A percentile compares a stretch with the other conserved stretches of the same genome.
Evolutionary conservation across 2,113 vertebrate genomes (phyloP).

Genomic region (Cyprinodon tularosa): DNA sequence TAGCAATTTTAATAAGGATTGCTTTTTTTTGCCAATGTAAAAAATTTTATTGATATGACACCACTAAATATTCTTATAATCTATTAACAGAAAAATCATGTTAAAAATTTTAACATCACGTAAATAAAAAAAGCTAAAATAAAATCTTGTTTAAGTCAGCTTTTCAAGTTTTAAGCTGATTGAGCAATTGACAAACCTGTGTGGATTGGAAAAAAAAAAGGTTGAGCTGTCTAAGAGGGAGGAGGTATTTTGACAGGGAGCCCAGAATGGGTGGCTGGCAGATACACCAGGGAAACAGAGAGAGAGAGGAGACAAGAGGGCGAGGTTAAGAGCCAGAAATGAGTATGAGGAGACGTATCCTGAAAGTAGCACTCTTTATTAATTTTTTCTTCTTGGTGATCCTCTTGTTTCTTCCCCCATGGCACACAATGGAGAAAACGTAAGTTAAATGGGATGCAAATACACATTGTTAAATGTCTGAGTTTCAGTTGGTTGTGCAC

Average conservation of each 20-base stretch:
- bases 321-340: neutral
- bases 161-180: neutral
- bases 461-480: neutral
- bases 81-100: no score
- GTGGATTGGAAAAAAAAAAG: neutral
- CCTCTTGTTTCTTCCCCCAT: neutral
- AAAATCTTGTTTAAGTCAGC: neutral
- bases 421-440: neutral
- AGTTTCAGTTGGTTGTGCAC: neutral
- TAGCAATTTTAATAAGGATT: no score
- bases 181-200: neutral
- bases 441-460: neutral
- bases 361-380: neutral
- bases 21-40: no score
- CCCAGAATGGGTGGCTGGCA: neutral
- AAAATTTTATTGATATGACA: no score
- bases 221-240: neutral
- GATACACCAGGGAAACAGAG: neutral
- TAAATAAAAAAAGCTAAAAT: neutral
- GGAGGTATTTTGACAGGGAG: neutral
- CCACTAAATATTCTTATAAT: no score
- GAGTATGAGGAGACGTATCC: neutral
- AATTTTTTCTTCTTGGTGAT: neutral
- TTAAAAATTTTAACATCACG: no score
- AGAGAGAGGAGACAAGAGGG: neutral